Base-by-base conservation (phyloP, 2,797 vertebrate species). In the Oryzias sinensis region DNA sequence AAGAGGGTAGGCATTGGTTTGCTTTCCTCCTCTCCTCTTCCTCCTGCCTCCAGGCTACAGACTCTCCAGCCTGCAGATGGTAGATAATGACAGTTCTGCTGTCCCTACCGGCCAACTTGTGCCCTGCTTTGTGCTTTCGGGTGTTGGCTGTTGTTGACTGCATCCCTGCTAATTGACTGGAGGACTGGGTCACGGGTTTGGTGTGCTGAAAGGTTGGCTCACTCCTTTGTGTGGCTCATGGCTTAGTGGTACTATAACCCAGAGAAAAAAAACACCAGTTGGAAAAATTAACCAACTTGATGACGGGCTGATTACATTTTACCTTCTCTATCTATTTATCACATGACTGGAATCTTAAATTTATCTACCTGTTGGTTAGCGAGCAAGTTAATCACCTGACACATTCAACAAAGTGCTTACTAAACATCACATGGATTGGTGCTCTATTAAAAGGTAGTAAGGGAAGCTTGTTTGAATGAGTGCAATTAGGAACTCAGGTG, bases 21-120 rank as follows among this genome's bases (percentile, higher is more conserved):
- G 53, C 54, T 52, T 68, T 57, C 60, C 69, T 68, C 63, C 40
- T 60, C 53, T 62, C 64, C 27, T 48, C 74, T 62, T 74, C 65
- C 53, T 79, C 62, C 80, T 64, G 65, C 73, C 82, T 81, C 54
- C 66, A 82, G 83, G 80, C 74, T 53, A 49, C 65, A 72, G 61
- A 65, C 72, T 72, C 76, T 83, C 76, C 69, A 68, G 77, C 81
- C 85, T 92, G 85, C 81, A 87, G 88, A 87, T 91, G 87, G 85
- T 67, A 62, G 83, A 85, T 91, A 91, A 90, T 88, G 86, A 87
- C 77, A 79, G 67, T 37, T 37, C 33, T 72, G 56, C 54, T 73
- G 79, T 88, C 85, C 87, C 81, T 70, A 56, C 73, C 70, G 85
- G 78, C 82, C 69, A 70, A 37, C 62, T 72, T 53, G 51, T 64